Evolutionary conservation across 2,113 vertebrate species (phyloP).

Genomic region (Dendropsophus ebraccatus): DNA sequence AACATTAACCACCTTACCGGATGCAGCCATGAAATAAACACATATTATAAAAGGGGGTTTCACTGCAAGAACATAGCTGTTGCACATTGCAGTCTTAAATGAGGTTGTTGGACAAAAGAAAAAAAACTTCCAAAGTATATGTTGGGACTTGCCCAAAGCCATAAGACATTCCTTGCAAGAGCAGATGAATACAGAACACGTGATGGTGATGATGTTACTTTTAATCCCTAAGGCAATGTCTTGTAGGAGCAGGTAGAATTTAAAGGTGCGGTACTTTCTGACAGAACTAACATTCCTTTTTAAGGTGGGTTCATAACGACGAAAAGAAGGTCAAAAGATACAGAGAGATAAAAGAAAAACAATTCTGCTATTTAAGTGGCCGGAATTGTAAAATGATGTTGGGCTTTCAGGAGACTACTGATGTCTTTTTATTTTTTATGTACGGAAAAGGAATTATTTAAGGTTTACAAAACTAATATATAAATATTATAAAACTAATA

Average conservation of each 20-base stretch:
- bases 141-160: neutral
- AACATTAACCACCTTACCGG: no score
- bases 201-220: neutral
- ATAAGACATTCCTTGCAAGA: neutral
- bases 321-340: neutral
- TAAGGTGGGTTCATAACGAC: neutral
- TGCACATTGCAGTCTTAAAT: no score
- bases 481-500: no score
- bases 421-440: no score
- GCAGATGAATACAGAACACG: neutral
- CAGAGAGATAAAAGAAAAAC: neutral
- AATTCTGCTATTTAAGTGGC: no score
- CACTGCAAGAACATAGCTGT: no score
- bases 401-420: no score
- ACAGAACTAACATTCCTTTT: conserved; percentile 8
- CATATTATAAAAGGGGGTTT: no score
- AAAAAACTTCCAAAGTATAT: neutral
- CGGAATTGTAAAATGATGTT: no score
- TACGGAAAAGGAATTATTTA: no score
- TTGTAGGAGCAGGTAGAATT: conserved; percentile 19
- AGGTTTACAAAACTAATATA: no score
- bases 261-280: neutral
- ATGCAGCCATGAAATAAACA: no score
- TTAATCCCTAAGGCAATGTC: neutral
- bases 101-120: neutral